Conservation (phyloP, 1,140 invertebrate genomes). For the Drosophila lini region DNA sequence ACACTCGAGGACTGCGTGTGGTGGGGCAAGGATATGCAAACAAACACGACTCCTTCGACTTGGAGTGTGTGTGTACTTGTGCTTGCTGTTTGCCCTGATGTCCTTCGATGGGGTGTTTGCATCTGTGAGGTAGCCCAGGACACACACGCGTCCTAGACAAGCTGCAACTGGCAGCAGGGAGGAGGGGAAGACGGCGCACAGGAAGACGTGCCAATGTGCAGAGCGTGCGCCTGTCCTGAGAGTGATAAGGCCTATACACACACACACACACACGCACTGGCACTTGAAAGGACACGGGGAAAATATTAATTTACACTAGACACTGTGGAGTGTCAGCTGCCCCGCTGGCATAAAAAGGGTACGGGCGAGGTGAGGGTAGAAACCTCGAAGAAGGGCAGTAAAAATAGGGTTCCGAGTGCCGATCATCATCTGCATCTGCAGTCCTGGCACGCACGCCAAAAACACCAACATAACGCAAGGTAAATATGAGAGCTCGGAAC, state of each 20-base stretch:
- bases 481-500: conserved; percentile 56
- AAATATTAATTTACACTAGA: conserved; percentile 78
- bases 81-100: background rate
- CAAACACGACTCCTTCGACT: conserved; percentile 36
- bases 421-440: conserved; percentile 64
- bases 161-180: conserved; percentile 56
- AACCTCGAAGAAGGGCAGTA: conserved; percentile 1
- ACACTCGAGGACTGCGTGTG: conserved; percentile 20
- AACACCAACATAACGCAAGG: conserved; percentile 8
- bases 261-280: conserved; percentile 19
- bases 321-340: conserved; percentile 58
- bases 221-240: conserved; percentile 64
- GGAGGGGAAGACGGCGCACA: conserved; percentile 25
- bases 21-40: conserved; percentile 61
- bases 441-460: conserved; percentile 60
- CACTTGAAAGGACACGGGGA: conserved; percentile 47
- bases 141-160: conserved; percentile 71
- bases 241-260: conserved; percentile 57
- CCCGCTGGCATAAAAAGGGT: conserved; percentile 52
- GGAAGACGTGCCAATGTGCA: conserved; percentile 63
- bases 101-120: conserved; percentile 4
- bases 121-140: conserved; percentile 62
- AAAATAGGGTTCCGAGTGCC: conserved; percentile 7
- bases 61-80: background rate
- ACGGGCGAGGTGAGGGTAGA: background rate